A percentile compares a stretch with the other conserved stretches of the same genome.
Evolutionary conservation across 2,113 vertebrate genomes (phyloP).

Genomic region (Lethenteron reissneri): DNA sequence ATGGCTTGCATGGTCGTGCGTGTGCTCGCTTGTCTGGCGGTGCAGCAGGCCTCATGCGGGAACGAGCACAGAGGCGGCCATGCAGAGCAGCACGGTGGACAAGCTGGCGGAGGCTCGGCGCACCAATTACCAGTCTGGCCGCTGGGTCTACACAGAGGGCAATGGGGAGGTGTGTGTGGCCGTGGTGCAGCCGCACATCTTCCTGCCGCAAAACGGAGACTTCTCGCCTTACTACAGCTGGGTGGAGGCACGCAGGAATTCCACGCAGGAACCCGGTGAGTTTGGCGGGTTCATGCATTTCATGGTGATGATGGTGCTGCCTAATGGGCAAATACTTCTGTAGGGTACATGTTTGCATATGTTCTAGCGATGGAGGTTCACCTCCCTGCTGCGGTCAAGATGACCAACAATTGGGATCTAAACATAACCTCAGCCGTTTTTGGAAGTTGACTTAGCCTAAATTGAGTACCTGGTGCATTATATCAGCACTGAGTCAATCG

Average conservation of each 20-base stretch:
- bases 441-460: too few species aligned
- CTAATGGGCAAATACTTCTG: background rate
- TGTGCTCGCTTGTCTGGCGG: background rate
- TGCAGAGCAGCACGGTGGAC: slow-evolving; percentile 88
- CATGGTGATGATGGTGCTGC: background rate
- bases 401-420: background rate
- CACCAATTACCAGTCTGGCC: slow-evolving; percentile 78
- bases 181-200: slow-evolving; percentile 60
- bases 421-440: background rate
- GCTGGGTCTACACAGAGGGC: slow-evolving; percentile 92
- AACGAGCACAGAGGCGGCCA: slow-evolving; percentile 25
- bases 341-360: background rate
- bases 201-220: slow-evolving; percentile 73
- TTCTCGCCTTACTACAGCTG: slow-evolving; percentile 85
- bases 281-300: background rate
- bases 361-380: background rate
- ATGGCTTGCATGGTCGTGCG: background rate
- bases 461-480: too few species aligned
- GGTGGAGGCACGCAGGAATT: slow-evolving; percentile 54
- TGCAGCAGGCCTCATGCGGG: background rate
- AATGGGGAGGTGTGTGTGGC: slow-evolving; percentile 90
- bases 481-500: too few species aligned
- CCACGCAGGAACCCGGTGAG: slow-evolving; percentile 60
- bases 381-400: background rate
- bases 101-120: slow-evolving; percentile 76